A percentile compares a stretch with the other conserved stretches of the same genome.
phyloP scores from a whole-genome alignment of 1,140 invertebrate genomes.

The Monomorium pharaonis region DNA sequence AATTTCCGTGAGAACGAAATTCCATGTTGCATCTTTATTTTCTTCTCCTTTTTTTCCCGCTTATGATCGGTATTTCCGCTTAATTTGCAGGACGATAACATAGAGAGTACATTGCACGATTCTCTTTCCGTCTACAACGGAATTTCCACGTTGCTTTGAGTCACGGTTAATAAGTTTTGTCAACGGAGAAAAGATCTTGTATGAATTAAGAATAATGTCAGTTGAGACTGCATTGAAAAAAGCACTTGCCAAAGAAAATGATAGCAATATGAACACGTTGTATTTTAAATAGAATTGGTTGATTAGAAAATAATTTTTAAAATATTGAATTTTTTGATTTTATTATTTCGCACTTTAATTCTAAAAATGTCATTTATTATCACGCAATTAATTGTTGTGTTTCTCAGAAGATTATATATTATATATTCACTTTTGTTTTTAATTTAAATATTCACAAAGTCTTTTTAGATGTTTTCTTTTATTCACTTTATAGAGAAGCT shows the following conservation, averaged over 20 bases:
- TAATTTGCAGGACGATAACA: conserved; percentile 12
- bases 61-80: conserved; percentile 35
- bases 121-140: background rate
- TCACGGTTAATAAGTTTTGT: background rate
- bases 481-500: background rate
- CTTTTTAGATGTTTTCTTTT: background rate
- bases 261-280: too few relatives aligned
- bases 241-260: background rate
- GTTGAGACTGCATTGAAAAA: background rate
- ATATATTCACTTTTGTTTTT: background rate
- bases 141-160: conserved; percentile 37
- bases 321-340: background rate
- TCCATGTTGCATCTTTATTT: background rate
- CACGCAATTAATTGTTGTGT: background rate
- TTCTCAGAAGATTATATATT: background rate
- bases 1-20: conserved; percentile 4
- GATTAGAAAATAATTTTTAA: background rate
- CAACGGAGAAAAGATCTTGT: background rate
- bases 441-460: background rate
- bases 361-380: background rate
- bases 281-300: too few relatives aligned
- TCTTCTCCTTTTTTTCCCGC: background rate
- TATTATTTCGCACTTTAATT: background rate
- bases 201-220: conserved; percentile 17
- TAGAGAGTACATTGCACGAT: conserved; percentile 10